Conservation (phyloP, 2,888 invertebrate genomes). For the Trichacis sp. region DNA sequence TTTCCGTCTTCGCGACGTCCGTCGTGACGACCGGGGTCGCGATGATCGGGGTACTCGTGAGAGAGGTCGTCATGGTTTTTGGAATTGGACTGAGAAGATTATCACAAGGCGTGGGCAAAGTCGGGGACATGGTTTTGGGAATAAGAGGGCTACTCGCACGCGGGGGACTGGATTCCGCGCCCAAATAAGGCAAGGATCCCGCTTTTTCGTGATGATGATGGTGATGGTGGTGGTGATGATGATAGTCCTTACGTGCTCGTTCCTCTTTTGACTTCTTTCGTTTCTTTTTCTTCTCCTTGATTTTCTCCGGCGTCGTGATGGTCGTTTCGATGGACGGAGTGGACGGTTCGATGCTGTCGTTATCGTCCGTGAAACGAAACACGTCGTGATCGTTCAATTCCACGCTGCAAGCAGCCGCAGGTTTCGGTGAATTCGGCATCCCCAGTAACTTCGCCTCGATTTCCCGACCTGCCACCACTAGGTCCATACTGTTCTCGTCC, state of each 20-base stretch:
- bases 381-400: conserved; percentile 72
- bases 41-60: conserved; percentile 48
- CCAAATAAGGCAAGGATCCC: conserved; percentile 58
- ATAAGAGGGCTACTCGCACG: conserved; percentile 66
- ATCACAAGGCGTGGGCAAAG: conserved; percentile 57
- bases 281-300: conserved; percentile 86
- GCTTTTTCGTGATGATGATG: conserved; percentile 60
- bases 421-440: conserved; percentile 72
- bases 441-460: conserved; percentile 85
- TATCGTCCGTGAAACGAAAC: conserved; percentile 75
- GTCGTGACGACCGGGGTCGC: conserved; percentile 44
- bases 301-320: conserved; percentile 68
- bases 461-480: conserved; percentile 85
- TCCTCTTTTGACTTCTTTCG: conserved; percentile 87
- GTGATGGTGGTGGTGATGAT: conserved; percentile 71
- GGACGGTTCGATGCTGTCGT: conserved; percentile 71
- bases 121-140: conserved; percentile 58
- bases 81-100: conserved; percentile 71
- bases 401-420: conserved; percentile 70
- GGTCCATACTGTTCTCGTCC: conserved; percentile 84
- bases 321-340: conserved; percentile 59
- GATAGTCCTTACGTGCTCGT: conserved; percentile 77
- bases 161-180: conserved; percentile 74
- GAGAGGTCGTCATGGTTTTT: conserved; percentile 69
- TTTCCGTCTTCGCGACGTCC: conserved; percentile 50